Conservation (phyloP, 2,113 vertebrate species). For the Lepidothrix coronata region DNA sequence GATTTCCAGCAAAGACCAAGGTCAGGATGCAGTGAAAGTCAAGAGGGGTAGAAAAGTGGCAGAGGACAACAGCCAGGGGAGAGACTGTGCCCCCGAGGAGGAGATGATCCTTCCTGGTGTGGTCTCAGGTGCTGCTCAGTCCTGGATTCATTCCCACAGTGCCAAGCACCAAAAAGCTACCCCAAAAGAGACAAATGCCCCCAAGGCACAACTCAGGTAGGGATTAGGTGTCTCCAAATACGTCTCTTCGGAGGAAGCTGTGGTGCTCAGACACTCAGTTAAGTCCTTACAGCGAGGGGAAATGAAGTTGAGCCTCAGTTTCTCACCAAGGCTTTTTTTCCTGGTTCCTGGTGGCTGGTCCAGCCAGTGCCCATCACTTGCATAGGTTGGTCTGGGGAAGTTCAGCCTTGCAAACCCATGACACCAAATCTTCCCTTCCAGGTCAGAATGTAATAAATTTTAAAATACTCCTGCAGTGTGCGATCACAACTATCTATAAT, state of each 20-base stretch:
- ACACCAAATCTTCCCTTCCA: background rate
- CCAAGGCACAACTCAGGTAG: background rate
- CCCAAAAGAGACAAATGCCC: background rate
- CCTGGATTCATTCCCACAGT: background rate
- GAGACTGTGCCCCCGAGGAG: fast-evolving
- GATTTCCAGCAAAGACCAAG: background rate
- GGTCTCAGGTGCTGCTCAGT: background rate
- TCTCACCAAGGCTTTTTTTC: background rate
- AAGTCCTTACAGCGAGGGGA: background rate
- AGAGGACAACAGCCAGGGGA: background rate
- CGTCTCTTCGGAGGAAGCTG: background rate
- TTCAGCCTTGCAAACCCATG: background rate
- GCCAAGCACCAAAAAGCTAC: background rate
- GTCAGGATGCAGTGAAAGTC: background rate
- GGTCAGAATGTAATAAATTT: background rate
- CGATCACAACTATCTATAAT: background rate
- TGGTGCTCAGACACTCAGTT: background rate
- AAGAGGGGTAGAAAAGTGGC: background rate
- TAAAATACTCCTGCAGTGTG: background rate
- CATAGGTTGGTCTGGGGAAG: background rate
- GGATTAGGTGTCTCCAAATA: background rate
- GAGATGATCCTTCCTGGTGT: background rate
- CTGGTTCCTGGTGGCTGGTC: background rate
- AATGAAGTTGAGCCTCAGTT: background rate
- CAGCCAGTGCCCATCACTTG: background rate